Base-by-base conservation (phyloP, 2,797 vertebrate species). In the Chelmon rostratus region DNA sequence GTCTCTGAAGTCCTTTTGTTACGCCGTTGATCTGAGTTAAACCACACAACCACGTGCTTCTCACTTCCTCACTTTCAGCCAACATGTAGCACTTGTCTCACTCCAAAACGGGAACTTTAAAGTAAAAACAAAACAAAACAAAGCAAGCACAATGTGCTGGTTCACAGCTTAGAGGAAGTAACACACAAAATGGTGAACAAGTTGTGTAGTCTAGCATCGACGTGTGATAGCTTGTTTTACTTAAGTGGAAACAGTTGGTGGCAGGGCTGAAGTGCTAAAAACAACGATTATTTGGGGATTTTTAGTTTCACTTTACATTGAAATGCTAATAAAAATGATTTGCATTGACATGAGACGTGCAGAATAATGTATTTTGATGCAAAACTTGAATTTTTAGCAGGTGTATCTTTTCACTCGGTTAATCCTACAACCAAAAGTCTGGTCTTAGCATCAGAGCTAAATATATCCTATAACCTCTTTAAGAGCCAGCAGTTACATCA, bases 31-130 rank as follows among this genome's bases (percentile, higher is more conserved):
- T 77, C 49, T 81, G 88, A 91, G 82, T 81, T 83, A 35, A 84
- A 89, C 89, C 90, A 57, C 82, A 83, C 31, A 15, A 19, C 72
- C 42, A 64, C n/a, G n/a, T n/a, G n/a, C 28, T 1, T 78, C 79
- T 84, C 76, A 88, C 87, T 92, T 92, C 90, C 90, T 90, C 33
- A 11, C 68, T 69, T 63, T 66, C 25, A 87, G 66, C 8, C 56
- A 25, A 42, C 61, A 54, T 7, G 64, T 8, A 8, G 28, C 25
- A 15, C 63, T 81, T 11, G 53, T 81, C 73, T 90, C 79, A 75
- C 59, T 79, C 56, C 64, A 71, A 82, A 89, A 82, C 25, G 16
- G 85, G 90, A 91, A 93, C 86, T 83, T 77, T 33, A 74, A 59
- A 78, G 68, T 21, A 4, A 23, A 54, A n/a, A 53, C n/a, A 23